Percentiles rank a stretch among this genome's conserved stretches.
phyloP scores from a whole-genome alignment of 2,888 invertebrate species.

The Philereme vetulata region DNA sequence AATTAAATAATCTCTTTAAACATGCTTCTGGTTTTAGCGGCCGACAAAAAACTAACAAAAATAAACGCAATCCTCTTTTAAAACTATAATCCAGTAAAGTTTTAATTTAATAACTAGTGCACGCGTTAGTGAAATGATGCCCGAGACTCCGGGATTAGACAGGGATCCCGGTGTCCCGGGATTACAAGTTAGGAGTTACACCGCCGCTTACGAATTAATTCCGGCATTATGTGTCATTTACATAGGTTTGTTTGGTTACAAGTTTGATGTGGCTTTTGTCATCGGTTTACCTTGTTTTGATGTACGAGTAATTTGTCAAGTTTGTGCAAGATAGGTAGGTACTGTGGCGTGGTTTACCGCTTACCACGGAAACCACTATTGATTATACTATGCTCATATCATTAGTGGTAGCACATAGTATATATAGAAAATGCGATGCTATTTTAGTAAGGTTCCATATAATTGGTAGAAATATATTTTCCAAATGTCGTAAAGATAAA shows the following conservation, averaged over 20 bases:
- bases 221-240: conserved; percentile 47
- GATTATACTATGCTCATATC: no score
- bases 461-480: no score
- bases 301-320: conserved; percentile 24
- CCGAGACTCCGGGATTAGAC: conserved; percentile 8
- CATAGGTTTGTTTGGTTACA: conserved; percentile 40
- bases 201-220: conserved; percentile 52
- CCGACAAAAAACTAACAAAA: background rate
- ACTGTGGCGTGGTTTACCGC: background rate
- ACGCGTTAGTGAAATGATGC: conserved; percentile 52
- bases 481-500: no score
- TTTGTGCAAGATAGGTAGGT: conserved; percentile 12
- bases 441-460: no score
- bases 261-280: conserved; percentile 22
- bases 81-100: conserved; percentile 33
- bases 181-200: conserved; percentile 41
- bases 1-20: no score
- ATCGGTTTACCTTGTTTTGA: conserved; percentile 6
- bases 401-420: no score
- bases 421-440: no score
- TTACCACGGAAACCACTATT: background rate
- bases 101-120: conserved; percentile 53
- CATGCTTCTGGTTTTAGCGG: no score
- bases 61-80: conserved; percentile 2
- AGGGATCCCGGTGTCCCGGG: conserved; percentile 27